phyloP scores from a whole-genome alignment of 2,888 invertebrate genomes.

The Lycia hirtaria region DNA sequence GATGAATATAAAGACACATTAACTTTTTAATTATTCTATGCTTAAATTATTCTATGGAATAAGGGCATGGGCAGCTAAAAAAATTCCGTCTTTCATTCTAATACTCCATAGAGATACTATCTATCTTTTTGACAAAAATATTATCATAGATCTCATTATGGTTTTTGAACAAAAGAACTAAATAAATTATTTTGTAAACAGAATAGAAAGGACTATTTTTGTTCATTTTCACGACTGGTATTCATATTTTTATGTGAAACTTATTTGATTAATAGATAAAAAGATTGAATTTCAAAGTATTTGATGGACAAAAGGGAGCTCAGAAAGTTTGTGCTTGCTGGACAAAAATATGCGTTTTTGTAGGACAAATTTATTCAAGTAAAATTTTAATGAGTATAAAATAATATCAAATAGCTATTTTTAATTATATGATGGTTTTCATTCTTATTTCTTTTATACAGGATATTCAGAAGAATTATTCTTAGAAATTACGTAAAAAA shows the following conservation, averaged over 20 bases:
- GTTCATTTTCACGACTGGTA: conserved; percentile 42
- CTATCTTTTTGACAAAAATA: conserved; percentile 23
- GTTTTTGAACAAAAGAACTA: conserved; percentile 7
- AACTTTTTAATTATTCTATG: too few relatives aligned
- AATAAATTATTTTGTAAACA: conserved; percentile 4
- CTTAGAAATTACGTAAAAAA: too few relatives aligned
- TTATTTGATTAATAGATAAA: conserved; percentile 8
- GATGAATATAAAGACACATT: too few relatives aligned
- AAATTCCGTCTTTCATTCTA: too few relatives aligned
- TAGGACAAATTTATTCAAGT: not conserved
- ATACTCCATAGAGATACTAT: conserved; percentile 20
- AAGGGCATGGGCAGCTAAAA: too few relatives aligned
- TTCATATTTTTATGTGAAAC: conserved; percentile 63
- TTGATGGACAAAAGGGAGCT: conserved; percentile 27
- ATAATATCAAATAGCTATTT: too few relatives aligned
- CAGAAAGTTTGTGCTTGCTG: conserved; percentile 17
- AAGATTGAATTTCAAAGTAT: not conserved
- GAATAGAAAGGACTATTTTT: conserved; percentile 19
- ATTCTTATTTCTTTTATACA: too few relatives aligned
- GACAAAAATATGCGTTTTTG: not conserved
- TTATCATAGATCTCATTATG: conserved; percentile 16
- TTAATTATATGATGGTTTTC: too few relatives aligned
- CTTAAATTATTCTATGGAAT: too few relatives aligned
- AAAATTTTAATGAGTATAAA: not conserved
- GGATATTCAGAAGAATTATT: too few relatives aligned